phyloP scores from a whole-genome alignment of 64 coral and sea anemone species.

The Stichodactyla helianthus region DNA sequence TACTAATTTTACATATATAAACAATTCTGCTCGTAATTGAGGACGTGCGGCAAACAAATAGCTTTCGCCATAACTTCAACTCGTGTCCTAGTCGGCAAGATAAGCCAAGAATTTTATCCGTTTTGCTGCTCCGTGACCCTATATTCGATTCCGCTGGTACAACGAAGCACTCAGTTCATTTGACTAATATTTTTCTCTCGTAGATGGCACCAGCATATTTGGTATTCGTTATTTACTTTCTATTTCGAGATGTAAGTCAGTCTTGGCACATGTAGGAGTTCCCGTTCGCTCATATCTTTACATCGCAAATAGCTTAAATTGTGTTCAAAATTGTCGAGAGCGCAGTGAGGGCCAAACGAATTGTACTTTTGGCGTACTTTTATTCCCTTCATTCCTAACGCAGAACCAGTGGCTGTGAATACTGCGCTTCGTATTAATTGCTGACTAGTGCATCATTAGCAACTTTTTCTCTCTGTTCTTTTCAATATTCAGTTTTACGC shows the following conservation, averaged over 20 bases:
- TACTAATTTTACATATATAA: slow-evolving; percentile 86
- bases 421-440: slow-evolving; percentile 17
- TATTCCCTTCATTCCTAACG: slow-evolving; percentile 2
- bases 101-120: slow-evolving; percentile 11
- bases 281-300: slow-evolving; percentile 18
- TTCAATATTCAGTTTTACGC: slow-evolving; percentile 30
- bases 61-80: slow-evolving; percentile 9
- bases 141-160: background rate
- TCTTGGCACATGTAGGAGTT: slow-evolving; percentile 25
- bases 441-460: slow-evolving; percentile 27
- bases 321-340: slow-evolving; percentile 15
- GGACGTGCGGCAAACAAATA: slow-evolving; percentile 29
- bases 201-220: slow-evolving; percentile 19
- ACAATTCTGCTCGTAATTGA: slow-evolving; percentile 79
- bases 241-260: slow-evolving; percentile 23
- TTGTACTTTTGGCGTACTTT: slow-evolving; percentile 7
- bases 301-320: slow-evolving; percentile 30
- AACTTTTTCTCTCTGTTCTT: slow-evolving; percentile 5
- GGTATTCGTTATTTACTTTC: slow-evolving; percentile 23
- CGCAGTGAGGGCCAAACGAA: slow-evolving; percentile 22
- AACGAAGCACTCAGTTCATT: background rate
- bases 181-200: slow-evolving; percentile 10
- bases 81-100: slow-evolving; percentile 17
- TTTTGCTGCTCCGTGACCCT: slow-evolving; percentile 8
- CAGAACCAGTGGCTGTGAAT: slow-evolving; percentile 7